These are phyloP conservation scores for Aviceda subcristata DNA, from an alignment of 2,113 vertebrate species.

Conservation along the genomic window DNA sequence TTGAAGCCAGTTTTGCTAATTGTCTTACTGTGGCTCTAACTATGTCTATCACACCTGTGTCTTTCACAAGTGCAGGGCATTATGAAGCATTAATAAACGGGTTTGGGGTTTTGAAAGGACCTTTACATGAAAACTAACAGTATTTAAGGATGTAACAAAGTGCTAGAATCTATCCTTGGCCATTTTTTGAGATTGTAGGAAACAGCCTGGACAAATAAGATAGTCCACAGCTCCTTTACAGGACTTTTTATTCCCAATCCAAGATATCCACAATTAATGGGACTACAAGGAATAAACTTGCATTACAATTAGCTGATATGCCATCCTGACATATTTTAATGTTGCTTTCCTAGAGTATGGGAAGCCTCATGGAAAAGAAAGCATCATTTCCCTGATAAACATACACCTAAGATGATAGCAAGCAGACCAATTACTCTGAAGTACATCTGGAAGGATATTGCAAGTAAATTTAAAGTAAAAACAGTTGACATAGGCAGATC, in stretches of 20 bases:
- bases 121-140: background rate
- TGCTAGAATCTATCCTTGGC: background rate
- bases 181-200: background rate
- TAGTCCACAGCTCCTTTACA: background rate
- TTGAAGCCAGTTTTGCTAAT: background rate
- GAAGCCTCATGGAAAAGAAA: background rate
- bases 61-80: background rate
- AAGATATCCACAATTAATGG: background rate
- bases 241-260: background rate
- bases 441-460: constrained; percentile 27
- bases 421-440: background rate
- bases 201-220: background rate
- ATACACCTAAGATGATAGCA: background rate
- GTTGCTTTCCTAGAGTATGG: background rate
- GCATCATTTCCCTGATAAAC: background rate
- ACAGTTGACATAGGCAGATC: background rate
- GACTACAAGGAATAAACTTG: background rate
- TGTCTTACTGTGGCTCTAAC: background rate
- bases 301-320: background rate
- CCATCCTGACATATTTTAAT: background rate
- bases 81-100: background rate
- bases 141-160: background rate
- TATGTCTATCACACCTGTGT: background rate
- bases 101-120: background rate
- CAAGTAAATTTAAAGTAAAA: constrained; percentile 23